Evolutionary conservation across 2,797 vertebrate species (phyloP), one percentile per base, ranked within the genome.

Genomic region (Schizopygopsis malacanthus): DNA sequence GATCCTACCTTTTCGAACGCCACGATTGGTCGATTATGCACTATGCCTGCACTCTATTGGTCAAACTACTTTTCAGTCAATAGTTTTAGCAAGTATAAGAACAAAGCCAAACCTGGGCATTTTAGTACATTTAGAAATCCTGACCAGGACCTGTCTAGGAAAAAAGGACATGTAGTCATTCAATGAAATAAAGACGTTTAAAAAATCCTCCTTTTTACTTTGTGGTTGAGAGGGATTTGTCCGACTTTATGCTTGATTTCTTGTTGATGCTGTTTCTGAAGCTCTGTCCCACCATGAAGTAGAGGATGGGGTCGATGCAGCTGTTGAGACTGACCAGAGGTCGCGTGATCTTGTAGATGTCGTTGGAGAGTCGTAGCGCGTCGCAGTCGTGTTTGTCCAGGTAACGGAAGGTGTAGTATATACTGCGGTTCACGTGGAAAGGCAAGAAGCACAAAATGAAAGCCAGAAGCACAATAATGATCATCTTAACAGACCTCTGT

Each of bases 371-470:
- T 0, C 97, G 94, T 70, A 99, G 92, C 43, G 96, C 92, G 61
- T 67, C 75, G 25, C 98, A 99, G 91, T 95, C 91, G 89, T 93
- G 87, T 73, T 93, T 90, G 84, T 96, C 94, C 82, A 97, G 92
- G 45, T 96, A 97, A 79, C 98, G 93, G 90, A 98, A 97, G 77
- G 93, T 95, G 91, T 99, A 99, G 90, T 99, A 98, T 81, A 99
- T 94, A 54, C 96, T 98, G 16, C 98, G 96, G 16, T 97, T 99
- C 90, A 99, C 88, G 0, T 99, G 98, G 91, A 99, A 99, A 2
- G 98, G 98, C 85, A 99, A 94, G 87, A 99, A 99, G 86, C 98
- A 99, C 15, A 99, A 92, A 13, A 97, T 93, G 88, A 99, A 99
- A 2, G 94, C 94, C 0, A 94, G 89, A 92, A 98, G 88, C 78